A percentile compares a stretch with the other conserved stretches of the same genome.
phyloP scores from a whole-genome alignment of 2,888 invertebrate species.

The Melipona beecheii region DNA sequence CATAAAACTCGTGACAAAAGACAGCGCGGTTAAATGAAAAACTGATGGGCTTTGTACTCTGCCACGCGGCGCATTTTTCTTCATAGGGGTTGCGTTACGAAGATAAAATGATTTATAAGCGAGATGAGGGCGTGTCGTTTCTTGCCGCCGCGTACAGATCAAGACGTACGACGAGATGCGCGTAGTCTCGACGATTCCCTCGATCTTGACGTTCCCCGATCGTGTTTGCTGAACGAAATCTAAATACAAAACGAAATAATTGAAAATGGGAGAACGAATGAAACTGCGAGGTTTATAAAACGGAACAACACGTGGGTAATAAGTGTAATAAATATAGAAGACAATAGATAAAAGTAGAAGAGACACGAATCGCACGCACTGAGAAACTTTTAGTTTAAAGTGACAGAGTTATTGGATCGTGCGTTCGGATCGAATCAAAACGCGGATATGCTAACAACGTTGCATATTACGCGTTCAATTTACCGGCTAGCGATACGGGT shows the following conservation, averaged over 20 bases:
- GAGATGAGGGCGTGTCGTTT: conserved; percentile 41
- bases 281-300: too few relatives aligned
- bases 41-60: conserved; percentile 21
- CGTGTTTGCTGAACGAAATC: neutral
- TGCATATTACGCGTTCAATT: conserved; percentile 36
- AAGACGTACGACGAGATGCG: conserved; percentile 7
- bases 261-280: neutral
- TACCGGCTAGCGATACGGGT: conserved; percentile 19
- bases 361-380: neutral
- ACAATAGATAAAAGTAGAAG: neutral
- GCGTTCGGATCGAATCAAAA: conserved; percentile 19
- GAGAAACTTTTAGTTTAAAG: conserved; percentile 9
- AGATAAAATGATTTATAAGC: conserved; percentile 60
- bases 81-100: conserved; percentile 40
- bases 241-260: too few relatives aligned
- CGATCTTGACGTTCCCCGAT: conserved; percentile 25
- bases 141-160: conserved; percentile 7
- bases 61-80: conserved; percentile 39
- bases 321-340: too few relatives aligned
- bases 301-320: too few relatives aligned
- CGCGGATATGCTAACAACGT: conserved; percentile 39
- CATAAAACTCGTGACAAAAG: neutral
- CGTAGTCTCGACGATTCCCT: conserved; percentile 31
- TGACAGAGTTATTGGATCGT: conserved; percentile 26
- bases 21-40: conserved; percentile 41